Evolutionary conservation across 2,888 invertebrate species (phyloP), one percentile per base, ranked within the genome.

Genomic region (Calameuta pallipes): DNA sequence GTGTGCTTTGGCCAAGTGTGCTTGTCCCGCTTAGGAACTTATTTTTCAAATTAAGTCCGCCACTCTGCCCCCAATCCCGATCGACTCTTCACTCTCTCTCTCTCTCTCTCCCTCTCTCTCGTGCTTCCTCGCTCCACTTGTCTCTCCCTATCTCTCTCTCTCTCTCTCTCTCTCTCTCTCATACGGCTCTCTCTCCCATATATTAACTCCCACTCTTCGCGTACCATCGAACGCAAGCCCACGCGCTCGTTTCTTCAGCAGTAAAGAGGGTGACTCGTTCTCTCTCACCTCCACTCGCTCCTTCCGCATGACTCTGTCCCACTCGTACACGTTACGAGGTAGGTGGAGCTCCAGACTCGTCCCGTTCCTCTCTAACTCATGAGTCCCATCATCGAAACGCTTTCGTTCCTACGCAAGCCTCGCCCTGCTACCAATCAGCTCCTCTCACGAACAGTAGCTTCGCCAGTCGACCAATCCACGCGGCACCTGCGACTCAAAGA

Each of bases 1-100:
- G 89, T 87, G 89, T 89, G 89, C 90, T 91, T 90, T 85, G 89
- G 86, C 89, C 88, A 89, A 91, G 91, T 90, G 91, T 88, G 87
- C 90, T 90, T 89, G 88, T 88, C 87, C 86, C 87, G 85, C 83
- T 85, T 80, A 77, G 83, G 85, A 85, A 87, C 89, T 89, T 89
- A 88, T 87, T 89, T 89, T 88, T 88, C 88, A 87, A 88, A 89
- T 90, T 89, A 87, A 79, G 85, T 85, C 85, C 88, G 87, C 86
- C 89, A 87, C 85, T 86, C 85, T 71, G 33, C 71, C 31, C 31
- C 71, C 71, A 34, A 71, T 71, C 71, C 71, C 9, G 71, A 71
- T 71, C 34, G 33, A 71, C 71, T 71, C 71, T 34, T 33, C 31
- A 13, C 11, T 15, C 71, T 71, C 71, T 31, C 36, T 36, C 36